A percentile compares a stretch with the other conserved stretches of the same genome.
These are phyloP conservation scores for Tethea ocularis DNA, from an alignment of 2,888 invertebrate species.

Conservation along the genomic window DNA sequence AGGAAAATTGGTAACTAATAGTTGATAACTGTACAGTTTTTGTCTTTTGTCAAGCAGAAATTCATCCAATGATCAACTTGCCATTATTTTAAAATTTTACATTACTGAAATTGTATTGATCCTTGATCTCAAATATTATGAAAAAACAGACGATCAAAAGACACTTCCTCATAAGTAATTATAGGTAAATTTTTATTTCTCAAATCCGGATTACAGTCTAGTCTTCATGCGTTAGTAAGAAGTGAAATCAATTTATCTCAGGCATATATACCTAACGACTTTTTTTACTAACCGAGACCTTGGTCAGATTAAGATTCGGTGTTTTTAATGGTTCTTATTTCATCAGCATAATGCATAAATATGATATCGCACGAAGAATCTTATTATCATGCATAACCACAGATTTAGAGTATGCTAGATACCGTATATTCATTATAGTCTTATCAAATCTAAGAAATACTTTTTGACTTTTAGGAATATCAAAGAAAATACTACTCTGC, in stretches of 20 bases:
- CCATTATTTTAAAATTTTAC: not conserved
- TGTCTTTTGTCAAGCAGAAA: not conserved
- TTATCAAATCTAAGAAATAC: too few species aligned
- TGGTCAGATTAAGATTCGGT: not conserved
- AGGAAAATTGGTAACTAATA: not conserved
- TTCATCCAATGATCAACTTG: not conserved
- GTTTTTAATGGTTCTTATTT: not conserved
- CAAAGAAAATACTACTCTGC: too few species aligned
- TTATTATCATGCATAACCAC: too few species aligned
- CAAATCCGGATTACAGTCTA: not conserved
- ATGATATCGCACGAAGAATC: not conserved
- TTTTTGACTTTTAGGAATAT: too few species aligned
- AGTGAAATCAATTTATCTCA: not conserved
- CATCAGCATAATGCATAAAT: too few species aligned
- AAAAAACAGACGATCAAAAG: not conserved
- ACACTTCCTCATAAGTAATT: not conserved
- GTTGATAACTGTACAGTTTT: not conserved
- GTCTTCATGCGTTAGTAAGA: not conserved
- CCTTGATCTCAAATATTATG: not conserved
- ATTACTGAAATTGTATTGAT: not conserved
- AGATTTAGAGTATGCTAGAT: too few species aligned
- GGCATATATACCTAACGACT: not conserved
- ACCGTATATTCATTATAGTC: too few species aligned
- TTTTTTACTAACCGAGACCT: not conserved
- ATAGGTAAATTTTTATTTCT: not conserved